Conservation (phyloP, 2,888 invertebrate genomes). For the Sepioteuthis lessoniana region DNA sequence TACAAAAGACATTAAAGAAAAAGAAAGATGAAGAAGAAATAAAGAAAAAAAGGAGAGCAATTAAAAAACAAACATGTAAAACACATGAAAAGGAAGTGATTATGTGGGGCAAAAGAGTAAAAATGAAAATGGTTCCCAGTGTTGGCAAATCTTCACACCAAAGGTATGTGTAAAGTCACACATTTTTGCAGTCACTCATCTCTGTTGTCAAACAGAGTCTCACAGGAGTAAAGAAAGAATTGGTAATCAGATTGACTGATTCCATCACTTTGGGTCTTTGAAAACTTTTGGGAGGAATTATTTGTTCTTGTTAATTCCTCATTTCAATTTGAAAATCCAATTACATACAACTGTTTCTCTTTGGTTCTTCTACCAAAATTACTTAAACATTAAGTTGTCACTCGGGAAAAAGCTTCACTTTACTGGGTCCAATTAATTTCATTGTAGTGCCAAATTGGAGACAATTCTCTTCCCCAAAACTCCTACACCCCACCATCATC, state of each 20-base stretch:
- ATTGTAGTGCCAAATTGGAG: background rate
- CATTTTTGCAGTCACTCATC: background rate
- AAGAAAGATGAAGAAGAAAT: too few relatives aligned
- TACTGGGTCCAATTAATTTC: constrained; percentile 13
- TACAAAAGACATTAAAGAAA: too few relatives aligned
- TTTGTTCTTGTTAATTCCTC: constrained; percentile 15
- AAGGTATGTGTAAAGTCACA: background rate
- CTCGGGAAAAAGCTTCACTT: background rate
- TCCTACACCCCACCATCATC: background rate
- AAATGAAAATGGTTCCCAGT: background rate
- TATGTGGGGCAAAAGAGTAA: background rate
- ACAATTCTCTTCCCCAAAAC: background rate
- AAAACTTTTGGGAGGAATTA: background rate
- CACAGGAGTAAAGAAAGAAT: background rate
- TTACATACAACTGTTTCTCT: background rate
- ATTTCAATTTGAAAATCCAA: background rate
- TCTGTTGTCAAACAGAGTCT: background rate
- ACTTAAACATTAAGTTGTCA: background rate
- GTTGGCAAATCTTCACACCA: constrained; percentile 33
- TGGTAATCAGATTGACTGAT: constrained; percentile 21
- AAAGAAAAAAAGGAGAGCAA: background rate
- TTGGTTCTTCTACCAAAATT: background rate
- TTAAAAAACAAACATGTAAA: background rate
- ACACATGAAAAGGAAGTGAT: background rate
- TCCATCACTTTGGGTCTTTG: background rate